Evolutionary conservation across 2,888 invertebrate species (phyloP).

Genomic region (Apotomis capreana): DNA sequence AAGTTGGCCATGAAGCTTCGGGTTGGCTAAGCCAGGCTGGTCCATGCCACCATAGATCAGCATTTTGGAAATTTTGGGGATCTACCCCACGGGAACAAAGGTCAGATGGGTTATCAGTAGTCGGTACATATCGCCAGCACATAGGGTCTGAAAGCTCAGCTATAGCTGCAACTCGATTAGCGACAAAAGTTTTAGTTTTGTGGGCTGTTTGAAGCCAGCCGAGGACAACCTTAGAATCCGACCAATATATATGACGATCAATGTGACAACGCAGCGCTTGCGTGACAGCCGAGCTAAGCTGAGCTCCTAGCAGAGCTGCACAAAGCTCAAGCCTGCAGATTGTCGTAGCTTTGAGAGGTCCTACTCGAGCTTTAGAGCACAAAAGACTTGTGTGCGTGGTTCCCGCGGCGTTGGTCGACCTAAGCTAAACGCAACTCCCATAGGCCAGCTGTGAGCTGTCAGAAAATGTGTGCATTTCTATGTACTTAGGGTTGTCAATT

Average conservation of each 20-base stretch:
- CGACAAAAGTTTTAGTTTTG: slow-evolving; percentile 5
- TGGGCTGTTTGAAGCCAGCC: not conserved
- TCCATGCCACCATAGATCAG: slow-evolving; percentile 41
- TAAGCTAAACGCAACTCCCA: slow-evolving; percentile 31
- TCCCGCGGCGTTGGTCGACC: not conserved
- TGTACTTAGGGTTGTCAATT: not conserved
- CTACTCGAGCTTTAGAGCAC: slow-evolving; percentile 14
- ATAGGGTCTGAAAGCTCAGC: not conserved
- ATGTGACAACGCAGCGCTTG: slow-evolving; percentile 23
- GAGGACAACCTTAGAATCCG: not conserved
- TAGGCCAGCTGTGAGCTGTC: slow-evolving; percentile 28
- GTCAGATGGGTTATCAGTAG: slow-evolving; percentile 44
- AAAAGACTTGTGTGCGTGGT: not conserved
- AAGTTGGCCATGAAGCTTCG: not conserved
- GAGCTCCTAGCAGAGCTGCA: slow-evolving; percentile 30
- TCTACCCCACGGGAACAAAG: slow-evolving; percentile 42
- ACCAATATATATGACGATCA: not conserved
- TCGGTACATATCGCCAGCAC: slow-evolving; percentile 40
- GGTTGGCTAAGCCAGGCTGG: slow-evolving; percentile 25
- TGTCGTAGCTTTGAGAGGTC: not conserved
- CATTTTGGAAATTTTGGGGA: slow-evolving; percentile 11
- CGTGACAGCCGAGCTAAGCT: slow-evolving; percentile 28
- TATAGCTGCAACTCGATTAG: slow-evolving; percentile 29
- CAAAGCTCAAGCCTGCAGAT: slow-evolving; percentile 16
- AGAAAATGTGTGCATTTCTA: slow-evolving; percentile 30